phyloP scores from a whole-genome alignment of 2,113 vertebrate species.

The Notechis scutatus region DNA sequence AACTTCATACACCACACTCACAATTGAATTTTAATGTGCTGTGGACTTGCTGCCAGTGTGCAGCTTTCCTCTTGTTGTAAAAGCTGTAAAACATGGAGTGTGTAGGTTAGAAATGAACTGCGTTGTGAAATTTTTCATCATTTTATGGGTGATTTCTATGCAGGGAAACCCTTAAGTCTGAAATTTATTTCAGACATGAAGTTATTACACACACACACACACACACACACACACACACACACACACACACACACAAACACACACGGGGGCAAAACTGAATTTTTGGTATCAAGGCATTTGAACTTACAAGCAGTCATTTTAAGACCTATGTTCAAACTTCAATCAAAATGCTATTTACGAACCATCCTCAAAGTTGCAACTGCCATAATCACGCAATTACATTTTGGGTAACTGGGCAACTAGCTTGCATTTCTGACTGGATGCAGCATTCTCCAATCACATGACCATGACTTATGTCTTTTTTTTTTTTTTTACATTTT shows the following conservation, averaged over 20 bases:
- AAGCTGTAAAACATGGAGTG: not conserved
- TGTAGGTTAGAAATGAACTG: not conserved
- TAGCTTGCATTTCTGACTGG: not conserved
- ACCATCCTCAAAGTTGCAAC: not conserved
- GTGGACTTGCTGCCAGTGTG: not conserved
- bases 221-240: too few relatives aligned
- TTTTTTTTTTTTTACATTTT: not conserved
- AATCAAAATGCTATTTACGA: not conserved
- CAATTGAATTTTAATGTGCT: not conserved
- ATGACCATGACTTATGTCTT: not conserved
- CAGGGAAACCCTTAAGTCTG: not conserved
- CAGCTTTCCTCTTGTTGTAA: not conserved
- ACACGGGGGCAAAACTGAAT: not conserved
- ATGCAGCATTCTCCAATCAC: not conserved
- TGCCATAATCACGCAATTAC: not conserved
- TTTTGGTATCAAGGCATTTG: not conserved
- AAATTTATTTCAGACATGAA: not conserved
- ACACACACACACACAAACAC: too few relatives aligned
- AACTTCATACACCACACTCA: not conserved
- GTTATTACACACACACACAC: too few relatives aligned
- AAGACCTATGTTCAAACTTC: not conserved
- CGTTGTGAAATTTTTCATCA: not conserved
- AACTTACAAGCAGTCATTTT: not conserved
- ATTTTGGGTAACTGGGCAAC: not conserved
- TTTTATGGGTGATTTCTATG: not conserved